Percentiles rank a stretch among this genome's conserved stretches.
Conservation (phyloP, 1,140 invertebrate species). For the Drosophila hydei region DNA sequence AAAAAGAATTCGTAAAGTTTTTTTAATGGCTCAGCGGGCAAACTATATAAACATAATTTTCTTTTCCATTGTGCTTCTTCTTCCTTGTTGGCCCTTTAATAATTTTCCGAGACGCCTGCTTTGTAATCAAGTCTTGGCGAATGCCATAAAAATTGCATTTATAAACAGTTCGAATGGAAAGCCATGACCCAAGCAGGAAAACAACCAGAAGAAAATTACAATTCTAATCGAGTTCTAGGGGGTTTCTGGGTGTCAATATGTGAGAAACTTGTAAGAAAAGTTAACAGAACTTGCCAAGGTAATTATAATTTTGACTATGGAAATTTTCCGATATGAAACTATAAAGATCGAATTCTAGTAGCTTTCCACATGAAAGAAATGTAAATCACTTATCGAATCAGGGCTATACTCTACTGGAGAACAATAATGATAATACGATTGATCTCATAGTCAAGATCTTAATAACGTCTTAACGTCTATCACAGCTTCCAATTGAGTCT, state of each 20-base stretch:
- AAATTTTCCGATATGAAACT: too few species aligned
- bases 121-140: slow-evolving; percentile 24
- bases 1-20: slow-evolving; percentile 45
- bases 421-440: too few species aligned
- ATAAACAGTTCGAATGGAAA: slow-evolving; percentile 9
- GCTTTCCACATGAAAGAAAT: too few species aligned
- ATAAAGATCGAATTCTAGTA: too few species aligned
- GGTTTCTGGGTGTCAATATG: not conserved
- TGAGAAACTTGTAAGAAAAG: too few species aligned
- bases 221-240: not conserved
- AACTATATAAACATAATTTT: slow-evolving; percentile 32
- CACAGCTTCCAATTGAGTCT: too few species aligned
- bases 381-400: too few species aligned
- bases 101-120: slow-evolving; percentile 32
- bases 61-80: slow-evolving; percentile 8
- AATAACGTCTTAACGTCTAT: too few species aligned
- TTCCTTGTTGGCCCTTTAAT: slow-evolving; percentile 12
- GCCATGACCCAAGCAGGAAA: slow-evolving; percentile 5
- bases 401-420: too few species aligned
- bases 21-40: slow-evolving; percentile 51
- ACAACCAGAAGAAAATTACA: not conserved
- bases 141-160: slow-evolving; percentile 49
- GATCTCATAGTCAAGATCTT: too few species aligned
- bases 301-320: too few species aligned
- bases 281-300: too few species aligned